Evolutionary conservation across 2,797 vertebrate species (phyloP), one percentile per base, ranked within the genome.

Genomic region (Ispidina lecontei): DNA sequence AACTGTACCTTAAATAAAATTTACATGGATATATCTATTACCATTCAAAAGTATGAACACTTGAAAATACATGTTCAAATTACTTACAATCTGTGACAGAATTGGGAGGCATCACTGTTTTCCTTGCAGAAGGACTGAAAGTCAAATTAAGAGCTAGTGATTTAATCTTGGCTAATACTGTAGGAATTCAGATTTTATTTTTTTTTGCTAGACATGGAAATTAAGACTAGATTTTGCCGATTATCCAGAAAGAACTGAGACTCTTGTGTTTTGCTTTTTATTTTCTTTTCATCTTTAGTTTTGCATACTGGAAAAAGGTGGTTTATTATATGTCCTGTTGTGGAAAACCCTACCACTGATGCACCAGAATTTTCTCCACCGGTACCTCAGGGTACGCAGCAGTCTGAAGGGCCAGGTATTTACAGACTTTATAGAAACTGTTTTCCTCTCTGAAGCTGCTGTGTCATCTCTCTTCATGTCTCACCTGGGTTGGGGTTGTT

Each of bases 281-380:
- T 59, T 79, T 87, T 43, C 16, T 74, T 23, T 43, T 86, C 43
- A 7, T 37, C 26, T 70, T 71, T 89, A 99, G 99, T 99, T 95
- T 98, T 99, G 80, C 99, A 99, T 91, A 99, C 99, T 25, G 99
- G 99, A 28, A 99, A 99, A 97, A 98, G 99, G 60, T 99, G 99
- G 99, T 99, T 99, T 95, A 99, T 99, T 94, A 99, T 99, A 95
- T 99, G 99, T 91, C 99, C 99, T 1, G 99, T 99, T 89, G 98
- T 99, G 85, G 99, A 99, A 97, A 98, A 98, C 17, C 96, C 98
- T 11, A 76, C 96, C 47, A 91, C 97, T 19, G 97, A 97, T 43
- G 94, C 82, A 51, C 97, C 97, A 4, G 98, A 98, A 64, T 98
- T 98, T 33, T 98, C 98, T 16, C 97, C 98, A 1, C 98, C 98